Evolutionary conservation across 2,797 vertebrate genomes (phyloP), one percentile per base, ranked within the genome.

Genomic region (Sebastes steindachneri): DNA sequence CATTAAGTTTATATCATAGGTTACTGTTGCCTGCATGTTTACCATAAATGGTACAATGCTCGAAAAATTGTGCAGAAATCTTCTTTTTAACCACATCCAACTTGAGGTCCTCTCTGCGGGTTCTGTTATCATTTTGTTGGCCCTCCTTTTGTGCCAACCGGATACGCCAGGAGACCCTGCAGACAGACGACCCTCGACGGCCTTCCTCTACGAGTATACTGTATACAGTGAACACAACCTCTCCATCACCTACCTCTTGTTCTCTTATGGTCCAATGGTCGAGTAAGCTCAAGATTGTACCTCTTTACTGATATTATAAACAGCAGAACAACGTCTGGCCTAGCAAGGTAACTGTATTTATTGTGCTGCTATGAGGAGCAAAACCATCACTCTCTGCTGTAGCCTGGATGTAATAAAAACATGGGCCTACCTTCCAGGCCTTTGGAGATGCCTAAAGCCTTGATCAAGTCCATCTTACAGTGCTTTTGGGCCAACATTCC

Each of bases 401-500:
- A 73, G 62, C n/a, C 59, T 75, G 64, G 65, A 65, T 59, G 59
- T 53, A 67, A 75, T 54, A 58, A 66, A 77, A 72, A 67, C 28
- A 71, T 23, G 3, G 15, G 5, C 23, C 37, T 25, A 33, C 51
- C 59, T 74, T 21, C 37, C 45, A 37, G 35, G 54, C 64, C 68
- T 73, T 28, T 55, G 62, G 55, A 70, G 67, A 66, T 41, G 35
- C 31, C 58, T 68, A 19, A 78, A 79, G 67, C 67, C 57, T 64
- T 9, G 64, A 80, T 74, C 41, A 58, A 74, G 28, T 73, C 66
- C 67, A 65, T 60, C 68, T 77, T 28, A 58, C 21, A 8, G 31
- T 58, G 72, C 45, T 72, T 77, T 26, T 8, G 26, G 19, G 75
- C 67, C 79, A 76, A 64, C 75, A 88, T 88, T 80, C 79, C 68